phyloP scores from a whole-genome alignment of 2,797 vertebrate genomes.

The Octomys mimax region DNA sequence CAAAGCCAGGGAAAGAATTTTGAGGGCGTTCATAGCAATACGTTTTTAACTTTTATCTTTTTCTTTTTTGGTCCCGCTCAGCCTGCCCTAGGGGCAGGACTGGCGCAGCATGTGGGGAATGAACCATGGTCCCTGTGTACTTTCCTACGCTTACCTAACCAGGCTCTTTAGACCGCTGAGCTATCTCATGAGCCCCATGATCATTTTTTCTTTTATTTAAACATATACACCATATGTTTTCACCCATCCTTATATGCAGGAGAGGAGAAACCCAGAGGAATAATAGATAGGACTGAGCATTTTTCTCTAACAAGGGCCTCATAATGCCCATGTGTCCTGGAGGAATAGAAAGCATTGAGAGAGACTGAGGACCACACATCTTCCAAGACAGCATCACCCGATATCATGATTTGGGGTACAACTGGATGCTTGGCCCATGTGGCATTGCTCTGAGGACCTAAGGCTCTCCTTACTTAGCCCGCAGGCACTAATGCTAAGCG shows the following conservation, averaged over 20 bases:
- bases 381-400: neutral
- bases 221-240: neutral
- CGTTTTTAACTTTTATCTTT: neutral
- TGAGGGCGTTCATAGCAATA: neutral
- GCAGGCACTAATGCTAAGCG: neutral
- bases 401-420: neutral
- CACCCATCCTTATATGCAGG: neutral
- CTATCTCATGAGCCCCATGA: neutral
- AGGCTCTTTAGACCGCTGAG: too few species aligned
- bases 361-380: neutral
- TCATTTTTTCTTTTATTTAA: neutral
- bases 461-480: neutral
- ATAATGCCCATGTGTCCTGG: accelerated
- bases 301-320: neutral
- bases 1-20: neutral
- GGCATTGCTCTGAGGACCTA: neutral
- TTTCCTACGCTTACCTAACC: too few species aligned
- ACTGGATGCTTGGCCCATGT: neutral
- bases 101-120: too few species aligned
- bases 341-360: too few species aligned
- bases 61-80: neutral
- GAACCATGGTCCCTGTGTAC: too few species aligned
- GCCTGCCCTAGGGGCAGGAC: too few species aligned
- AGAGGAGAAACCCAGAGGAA: neutral
- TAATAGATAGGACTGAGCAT: neutral